phyloP scores from a whole-genome alignment of 37 sponge, comb jelly and placozoan species.

The Theonella swinhoei region DNA sequence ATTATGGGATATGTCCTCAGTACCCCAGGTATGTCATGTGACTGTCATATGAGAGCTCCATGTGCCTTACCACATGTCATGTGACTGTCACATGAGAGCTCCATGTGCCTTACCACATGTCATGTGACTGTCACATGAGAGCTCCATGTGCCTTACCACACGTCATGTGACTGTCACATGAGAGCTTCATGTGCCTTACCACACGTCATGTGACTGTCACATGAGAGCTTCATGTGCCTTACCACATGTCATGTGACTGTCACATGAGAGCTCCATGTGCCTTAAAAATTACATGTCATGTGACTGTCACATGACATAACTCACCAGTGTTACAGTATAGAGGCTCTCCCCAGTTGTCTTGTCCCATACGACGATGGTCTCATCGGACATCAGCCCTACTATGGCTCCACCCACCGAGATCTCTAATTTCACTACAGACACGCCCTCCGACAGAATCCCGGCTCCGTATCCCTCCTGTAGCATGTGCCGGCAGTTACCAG shows the following conservation, averaged over 20 bases:
- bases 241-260: background rate
- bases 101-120: too few relatives aligned
- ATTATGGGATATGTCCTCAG: background rate
- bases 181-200: too few relatives aligned
- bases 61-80: background rate
- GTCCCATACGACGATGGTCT: slow-evolving; percentile 56
- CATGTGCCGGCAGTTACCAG: slow-evolving; percentile 43
- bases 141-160: too few relatives aligned
- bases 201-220: too few relatives aligned
- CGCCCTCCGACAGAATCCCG: slow-evolving; percentile 25
- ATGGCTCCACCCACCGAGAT: slow-evolving; percentile 2
- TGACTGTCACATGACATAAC: slow-evolving; percentile 6
- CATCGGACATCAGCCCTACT: slow-evolving; percentile 39
- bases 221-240: too few relatives aligned
- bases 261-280: too few relatives aligned
- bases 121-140: too few relatives aligned
- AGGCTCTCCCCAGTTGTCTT: slow-evolving; percentile 17
- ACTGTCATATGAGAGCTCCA: background rate
- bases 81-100: background rate
- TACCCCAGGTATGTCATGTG: background rate
- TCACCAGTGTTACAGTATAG: slow-evolving; percentile 48
- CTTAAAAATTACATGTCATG: background rate
- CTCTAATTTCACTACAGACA: background rate
- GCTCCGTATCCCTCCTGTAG: slow-evolving; percentile 5
- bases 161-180: too few relatives aligned